A percentile compares a stretch with the other conserved stretches of the same genome.
Evolutionary conservation across 1,140 invertebrate species (phyloP).

Genomic region (Rhynchophorus ferrugineus): DNA sequence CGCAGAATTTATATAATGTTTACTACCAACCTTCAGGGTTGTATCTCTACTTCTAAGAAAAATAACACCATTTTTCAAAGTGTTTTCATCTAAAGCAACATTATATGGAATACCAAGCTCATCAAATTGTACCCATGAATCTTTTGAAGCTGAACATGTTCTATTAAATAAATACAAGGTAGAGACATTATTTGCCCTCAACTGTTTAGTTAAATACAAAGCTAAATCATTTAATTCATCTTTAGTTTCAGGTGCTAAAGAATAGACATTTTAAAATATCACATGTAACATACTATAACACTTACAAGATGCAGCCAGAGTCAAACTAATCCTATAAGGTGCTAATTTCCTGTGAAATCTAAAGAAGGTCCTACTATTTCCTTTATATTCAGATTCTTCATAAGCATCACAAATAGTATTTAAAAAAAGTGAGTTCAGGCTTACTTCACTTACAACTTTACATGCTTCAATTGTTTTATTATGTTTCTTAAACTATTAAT

Average conservation of each 20-base stretch:
- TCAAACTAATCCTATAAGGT: slow-evolving; percentile 65
- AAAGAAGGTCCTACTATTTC: slow-evolving; percentile 39
- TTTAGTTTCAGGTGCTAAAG: slow-evolving; percentile 23
- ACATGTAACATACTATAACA: slow-evolving; percentile 2
- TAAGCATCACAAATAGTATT: slow-evolving; percentile 56
- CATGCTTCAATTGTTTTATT: slow-evolving; percentile 37
- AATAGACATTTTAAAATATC: not conserved
- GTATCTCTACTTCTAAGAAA: slow-evolving; percentile 65
- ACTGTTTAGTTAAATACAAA: slow-evolving; percentile 44
- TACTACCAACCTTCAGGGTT: slow-evolving; percentile 49
- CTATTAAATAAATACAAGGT: slow-evolving; percentile 34
- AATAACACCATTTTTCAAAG: slow-evolving; percentile 64
- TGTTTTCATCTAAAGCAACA: slow-evolving; percentile 54
- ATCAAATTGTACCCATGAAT: slow-evolving; percentile 37
- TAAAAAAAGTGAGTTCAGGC: slow-evolving; percentile 51
- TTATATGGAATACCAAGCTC: slow-evolving; percentile 60
- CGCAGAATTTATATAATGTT: slow-evolving; percentile 1
- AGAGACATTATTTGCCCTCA: slow-evolving; percentile 45
- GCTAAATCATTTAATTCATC: slow-evolving; percentile 48
- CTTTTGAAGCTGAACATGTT: slow-evolving; percentile 25
- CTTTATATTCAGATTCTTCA: slow-evolving; percentile 36
- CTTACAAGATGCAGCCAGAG: slow-evolving; percentile 41
- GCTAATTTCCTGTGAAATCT: slow-evolving; percentile 62
- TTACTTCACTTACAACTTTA: slow-evolving; percentile 46
- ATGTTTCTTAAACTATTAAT: slow-evolving; percentile 43